These are phyloP conservation scores for Cheilosia scutellata DNA, from an alignment of 2,888 invertebrate genomes.

Conservation along the genomic window DNA sequence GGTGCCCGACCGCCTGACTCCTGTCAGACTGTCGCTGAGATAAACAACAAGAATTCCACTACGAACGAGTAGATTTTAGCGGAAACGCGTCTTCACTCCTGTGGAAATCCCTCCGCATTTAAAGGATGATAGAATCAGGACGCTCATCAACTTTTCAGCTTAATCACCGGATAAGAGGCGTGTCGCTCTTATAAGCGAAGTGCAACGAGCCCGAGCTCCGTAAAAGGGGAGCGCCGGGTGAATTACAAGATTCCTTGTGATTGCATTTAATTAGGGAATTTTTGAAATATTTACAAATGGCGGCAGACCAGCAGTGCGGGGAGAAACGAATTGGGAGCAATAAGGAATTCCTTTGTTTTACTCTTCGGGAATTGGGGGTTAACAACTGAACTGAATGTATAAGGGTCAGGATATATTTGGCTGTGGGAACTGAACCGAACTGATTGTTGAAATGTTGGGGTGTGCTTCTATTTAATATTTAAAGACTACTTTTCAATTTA, in stretches of 20 bases:
- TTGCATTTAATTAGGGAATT: slow-evolving; percentile 67
- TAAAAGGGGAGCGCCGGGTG: neutral
- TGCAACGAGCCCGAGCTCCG: neutral
- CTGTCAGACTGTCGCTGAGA: slow-evolving; percentile 39
- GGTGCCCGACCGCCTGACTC: slow-evolving; percentile 64
- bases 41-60: slow-evolving; percentile 31
- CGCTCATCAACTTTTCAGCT: slow-evolving; percentile 71
- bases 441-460: slow-evolving; percentile 8
- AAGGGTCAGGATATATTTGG: neutral
- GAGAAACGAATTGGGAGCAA: neutral
- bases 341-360: slow-evolving; percentile 11
- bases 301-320: slow-evolving; percentile 7
- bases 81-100: neutral
- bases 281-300: slow-evolving; percentile 50
- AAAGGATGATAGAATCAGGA: slow-evolving; percentile 61
- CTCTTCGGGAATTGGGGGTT: neutral
- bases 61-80: neutral
- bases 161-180: slow-evolving; percentile 67
- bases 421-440: slow-evolving; percentile 22
- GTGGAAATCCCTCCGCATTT: slow-evolving; percentile 44
- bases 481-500: neutral
- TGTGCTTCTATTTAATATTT: neutral
- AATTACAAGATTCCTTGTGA: slow-evolving; percentile 43
- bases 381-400: slow-evolving; percentile 10
- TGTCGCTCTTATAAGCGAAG: slow-evolving; percentile 34